Base-by-base conservation (phyloP, 2,888 invertebrate species). In the Mesorhabditis spiculigera region DNA sequence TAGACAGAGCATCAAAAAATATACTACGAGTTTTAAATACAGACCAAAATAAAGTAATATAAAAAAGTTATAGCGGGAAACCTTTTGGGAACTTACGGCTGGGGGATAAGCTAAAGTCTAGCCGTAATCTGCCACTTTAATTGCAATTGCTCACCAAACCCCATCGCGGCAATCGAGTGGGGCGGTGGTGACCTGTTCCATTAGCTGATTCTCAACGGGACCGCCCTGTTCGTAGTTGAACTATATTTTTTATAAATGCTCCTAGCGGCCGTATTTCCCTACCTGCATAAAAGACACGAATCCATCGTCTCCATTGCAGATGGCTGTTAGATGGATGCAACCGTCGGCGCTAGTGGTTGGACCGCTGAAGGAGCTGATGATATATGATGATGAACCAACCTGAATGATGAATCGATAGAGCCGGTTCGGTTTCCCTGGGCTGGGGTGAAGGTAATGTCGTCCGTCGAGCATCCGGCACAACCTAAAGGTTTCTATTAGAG, bases 141-240 rank as follows among this genome's bases (percentile, higher is more conserved):
- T 13, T 13, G n/a, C 58, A 50, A 50, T 28, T 28, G 28, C 58
- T 50, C 58, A 50, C 58, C 58, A 50, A 13, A 50, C 10, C 58
- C 58, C 58, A 50, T 50, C 58, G 8, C 58, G 8, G 58, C 58
- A 50, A 50, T 50, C 58, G 10, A 50, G n/a, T 50, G n/a, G 10
- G 0, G 58, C 58, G 8, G 58, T 50, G 8, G 58, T 50, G 10
- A 50, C 58, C n/a, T 50, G 58, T 50, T 13, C 8, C 58, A 50
- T 50, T 13, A 50, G 58, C n/a, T 50, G 58, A 50, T 50, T 50
- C 58, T 50, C 58, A 13, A 13, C 10, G 58, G 58, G 58, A 13
- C 58, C 58, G n/a, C 58, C 58, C n/a, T 50, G 58, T 50, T 50
- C 58, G 58, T 13, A 50, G n/a, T 50, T 50, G n/a, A 50, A 50